phyloP scores from a whole-genome alignment of 2,797 vertebrate genomes.

The Melanotaenia maccullochi region DNA sequence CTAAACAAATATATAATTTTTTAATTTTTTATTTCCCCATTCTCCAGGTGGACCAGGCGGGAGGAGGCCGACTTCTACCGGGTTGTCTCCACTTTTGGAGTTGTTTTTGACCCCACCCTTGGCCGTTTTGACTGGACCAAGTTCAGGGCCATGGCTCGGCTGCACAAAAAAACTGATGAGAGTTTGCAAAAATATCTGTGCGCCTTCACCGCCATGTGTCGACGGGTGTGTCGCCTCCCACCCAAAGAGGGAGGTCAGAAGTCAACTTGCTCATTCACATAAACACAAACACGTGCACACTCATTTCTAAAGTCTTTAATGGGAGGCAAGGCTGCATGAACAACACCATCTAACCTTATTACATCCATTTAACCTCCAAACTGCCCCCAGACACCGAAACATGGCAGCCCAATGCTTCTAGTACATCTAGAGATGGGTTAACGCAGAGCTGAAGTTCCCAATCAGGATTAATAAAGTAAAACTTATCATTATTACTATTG shows the following conservation, averaged over 20 bases:
- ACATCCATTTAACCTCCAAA: no score
- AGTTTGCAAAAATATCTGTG: conserved; percentile 98
- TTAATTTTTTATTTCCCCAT: background rate
- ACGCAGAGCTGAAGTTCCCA: no score
- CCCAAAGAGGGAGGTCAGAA: conserved; percentile 91
- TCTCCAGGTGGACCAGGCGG: conserved; percentile 93
- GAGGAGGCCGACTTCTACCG: conserved; percentile 99
- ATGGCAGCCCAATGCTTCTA: no score
- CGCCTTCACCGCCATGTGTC: conserved; percentile 96
- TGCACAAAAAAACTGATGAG: conserved; percentile 98
- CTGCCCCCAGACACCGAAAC: no score
- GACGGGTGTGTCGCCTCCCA: conserved; percentile 94
- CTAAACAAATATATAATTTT: no score
- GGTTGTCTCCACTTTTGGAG: conserved; percentile 98
- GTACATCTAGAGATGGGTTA: no score
- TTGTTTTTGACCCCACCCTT: conserved; percentile 94
- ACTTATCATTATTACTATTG: no score
- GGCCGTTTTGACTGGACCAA: conserved; percentile 98
- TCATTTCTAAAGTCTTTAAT: conserved; percentile 1
- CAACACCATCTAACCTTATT: no score
- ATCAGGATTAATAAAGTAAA: no score
- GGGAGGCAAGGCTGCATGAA: background rate
- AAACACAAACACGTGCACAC: background rate
- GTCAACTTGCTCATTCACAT: background rate
- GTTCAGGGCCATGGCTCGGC: conserved; percentile 96